Evolutionary conservation across 2,113 vertebrate genomes (phyloP).

Genomic region (Phalacrocorax pelagicus): DNA sequence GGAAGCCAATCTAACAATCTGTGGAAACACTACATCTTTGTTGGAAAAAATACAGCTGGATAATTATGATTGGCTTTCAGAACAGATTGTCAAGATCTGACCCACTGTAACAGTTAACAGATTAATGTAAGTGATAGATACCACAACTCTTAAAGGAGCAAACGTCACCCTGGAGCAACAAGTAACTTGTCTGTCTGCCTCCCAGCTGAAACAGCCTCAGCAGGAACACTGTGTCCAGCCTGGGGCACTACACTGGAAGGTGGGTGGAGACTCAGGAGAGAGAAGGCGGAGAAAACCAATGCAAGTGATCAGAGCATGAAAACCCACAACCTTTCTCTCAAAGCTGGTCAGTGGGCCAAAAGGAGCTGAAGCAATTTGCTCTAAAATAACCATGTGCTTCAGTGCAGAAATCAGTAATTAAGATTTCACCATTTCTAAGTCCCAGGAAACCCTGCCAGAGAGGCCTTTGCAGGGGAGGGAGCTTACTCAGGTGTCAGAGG

Average conservation of each 20-base stretch:
- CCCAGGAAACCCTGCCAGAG: not conserved
- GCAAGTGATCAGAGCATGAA: rapidly evolving
- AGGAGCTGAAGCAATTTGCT: not conserved
- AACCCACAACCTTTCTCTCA: not conserved
- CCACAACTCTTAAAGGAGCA: not conserved
- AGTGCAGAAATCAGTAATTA: not conserved
- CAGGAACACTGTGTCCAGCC: no score
- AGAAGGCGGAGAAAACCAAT: not conserved
- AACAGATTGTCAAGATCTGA: not conserved
- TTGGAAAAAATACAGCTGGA: not conserved
- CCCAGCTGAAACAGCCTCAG: not conserved
- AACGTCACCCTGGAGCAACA: not conserved
- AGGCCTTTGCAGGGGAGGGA: not conserved
- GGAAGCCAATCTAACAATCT: not conserved
- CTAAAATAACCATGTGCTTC: not conserved
- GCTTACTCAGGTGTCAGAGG: not conserved
- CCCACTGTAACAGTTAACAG: not conserved
- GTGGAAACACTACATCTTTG: not conserved
- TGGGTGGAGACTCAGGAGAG: not conserved
- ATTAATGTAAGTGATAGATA: not conserved
- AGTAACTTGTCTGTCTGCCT: not conserved
- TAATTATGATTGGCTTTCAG: not conserved
- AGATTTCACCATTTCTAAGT: not conserved
- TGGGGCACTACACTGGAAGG: not conserved
- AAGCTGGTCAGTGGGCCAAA: not conserved